phyloP scores from a whole-genome alignment of 1,140 invertebrate genomes.

The Hirudo medicinalis region DNA sequence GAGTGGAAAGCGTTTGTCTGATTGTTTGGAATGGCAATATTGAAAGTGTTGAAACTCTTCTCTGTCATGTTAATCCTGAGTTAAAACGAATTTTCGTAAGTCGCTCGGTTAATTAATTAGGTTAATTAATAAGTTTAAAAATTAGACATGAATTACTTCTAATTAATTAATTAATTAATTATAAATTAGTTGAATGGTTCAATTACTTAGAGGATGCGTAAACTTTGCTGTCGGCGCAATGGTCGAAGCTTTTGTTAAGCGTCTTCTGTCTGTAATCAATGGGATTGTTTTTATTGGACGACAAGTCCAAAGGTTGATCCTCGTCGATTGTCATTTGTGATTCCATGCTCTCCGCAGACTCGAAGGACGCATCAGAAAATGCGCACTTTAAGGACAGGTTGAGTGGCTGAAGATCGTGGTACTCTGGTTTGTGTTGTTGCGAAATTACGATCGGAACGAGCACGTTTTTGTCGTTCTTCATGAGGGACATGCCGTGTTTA shows the following conservation, averaged over 20 bases:
- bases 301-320: neutral
- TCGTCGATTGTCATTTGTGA: neutral
- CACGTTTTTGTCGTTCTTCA: slow-evolving; percentile 9
- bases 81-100: no score
- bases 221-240: no score
- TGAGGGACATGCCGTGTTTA: slow-evolving; percentile 34
- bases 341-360: neutral
- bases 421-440: slow-evolving; percentile 16
- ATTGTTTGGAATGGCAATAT: no score
- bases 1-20: neutral
- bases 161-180: no score
- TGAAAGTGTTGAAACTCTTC: no score
- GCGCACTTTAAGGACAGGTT: neutral
- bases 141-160: no score
- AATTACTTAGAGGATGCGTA: no score
- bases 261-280: slow-evolving; percentile 7
- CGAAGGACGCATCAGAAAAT: neutral
- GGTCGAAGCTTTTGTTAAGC: no score
- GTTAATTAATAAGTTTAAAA: no score
- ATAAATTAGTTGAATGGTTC: no score
- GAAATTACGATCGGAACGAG: neutral
- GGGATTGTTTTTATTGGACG: neutral
- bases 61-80: no score
- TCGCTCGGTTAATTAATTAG: no score
- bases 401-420: neutral